phyloP scores from a whole-genome alignment of 37 sponge, comb jelly and placozoan species.

The Mnemiopsis leidyi region DNA sequence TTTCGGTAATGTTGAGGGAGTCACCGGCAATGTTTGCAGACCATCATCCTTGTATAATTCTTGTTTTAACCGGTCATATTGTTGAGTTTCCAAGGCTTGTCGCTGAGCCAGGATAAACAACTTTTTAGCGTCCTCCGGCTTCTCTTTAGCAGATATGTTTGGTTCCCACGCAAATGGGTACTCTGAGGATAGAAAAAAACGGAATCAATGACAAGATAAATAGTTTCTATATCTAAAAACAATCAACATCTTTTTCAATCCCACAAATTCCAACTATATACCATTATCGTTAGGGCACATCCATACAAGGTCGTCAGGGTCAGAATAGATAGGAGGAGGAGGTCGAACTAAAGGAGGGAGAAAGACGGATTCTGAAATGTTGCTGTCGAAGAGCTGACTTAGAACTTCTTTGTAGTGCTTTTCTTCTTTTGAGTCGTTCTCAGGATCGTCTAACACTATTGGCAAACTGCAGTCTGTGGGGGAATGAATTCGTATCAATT shows the following conservation, averaged over 20 bases:
- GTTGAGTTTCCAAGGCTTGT: background rate
- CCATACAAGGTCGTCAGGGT: background rate
- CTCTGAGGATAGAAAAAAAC: too few species aligned
- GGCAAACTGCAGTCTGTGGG: constrained; percentile 41
- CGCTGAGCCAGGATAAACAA: constrained; percentile 14
- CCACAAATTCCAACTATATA: too few species aligned
- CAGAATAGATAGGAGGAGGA: background rate
- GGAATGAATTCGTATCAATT: background rate
- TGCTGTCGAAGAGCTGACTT: background rate
- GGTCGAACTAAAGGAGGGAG: background rate
- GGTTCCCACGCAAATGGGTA: constrained; percentile 23
- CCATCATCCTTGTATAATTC: constrained; percentile 22
- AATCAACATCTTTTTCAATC: too few species aligned
- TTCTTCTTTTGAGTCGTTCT: constrained; percentile 37
- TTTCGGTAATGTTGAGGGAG: constrained; percentile 10
- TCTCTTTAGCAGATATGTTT: background rate
- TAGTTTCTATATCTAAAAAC: too few species aligned
- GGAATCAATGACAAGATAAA: too few species aligned
- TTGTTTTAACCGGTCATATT: background rate
- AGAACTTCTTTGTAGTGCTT: constrained; percentile 13
- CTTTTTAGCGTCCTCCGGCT: background rate
- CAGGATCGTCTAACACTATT: constrained; percentile 37
- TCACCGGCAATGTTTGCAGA: background rate
- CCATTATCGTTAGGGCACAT: constrained; percentile 20
- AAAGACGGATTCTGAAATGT: background rate